phyloP scores from a whole-genome alignment of 2,888 invertebrate genomes.

The Drosophila limbata region DNA sequence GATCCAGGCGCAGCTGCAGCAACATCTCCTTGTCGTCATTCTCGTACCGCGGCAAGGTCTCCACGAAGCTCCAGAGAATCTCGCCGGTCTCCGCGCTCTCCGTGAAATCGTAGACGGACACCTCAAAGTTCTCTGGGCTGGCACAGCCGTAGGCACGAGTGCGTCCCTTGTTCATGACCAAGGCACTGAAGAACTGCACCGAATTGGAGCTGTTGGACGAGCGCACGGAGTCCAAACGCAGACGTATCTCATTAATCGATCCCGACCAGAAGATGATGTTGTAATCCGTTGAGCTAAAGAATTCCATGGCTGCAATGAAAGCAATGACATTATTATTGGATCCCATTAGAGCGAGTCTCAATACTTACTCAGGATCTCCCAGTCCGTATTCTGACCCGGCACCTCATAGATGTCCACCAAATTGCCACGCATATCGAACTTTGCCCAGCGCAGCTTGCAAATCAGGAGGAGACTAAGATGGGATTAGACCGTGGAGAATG shows the following conservation, averaged over 20 bases:
- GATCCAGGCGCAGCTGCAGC: constrained; percentile 93
- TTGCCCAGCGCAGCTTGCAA: constrained; percentile 91
- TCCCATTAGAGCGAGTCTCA: no score
- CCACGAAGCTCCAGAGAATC: constrained; percentile 87
- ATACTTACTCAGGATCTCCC: constrained; percentile 91
- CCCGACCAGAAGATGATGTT: constrained; percentile 93
- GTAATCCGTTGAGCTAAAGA: constrained; percentile 89
- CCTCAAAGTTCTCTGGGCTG: constrained; percentile 88
- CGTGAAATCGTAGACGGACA: constrained; percentile 80
- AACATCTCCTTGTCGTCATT: constrained; percentile 91
- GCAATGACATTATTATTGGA: neutral
- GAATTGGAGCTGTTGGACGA: constrained; percentile 63
- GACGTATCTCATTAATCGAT: constrained; percentile 90
- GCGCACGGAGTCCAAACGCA: constrained; percentile 89
- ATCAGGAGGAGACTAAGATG: constrained; percentile 89
- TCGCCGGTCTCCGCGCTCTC: constrained; percentile 63
- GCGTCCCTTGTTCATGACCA: constrained; percentile 89
- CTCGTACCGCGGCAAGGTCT: constrained; percentile 88
- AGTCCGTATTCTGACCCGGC: constrained; percentile 87
- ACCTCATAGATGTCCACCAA: constrained; percentile 87
- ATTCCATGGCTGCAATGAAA: constrained; percentile 88
- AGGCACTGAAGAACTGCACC: constrained; percentile 86
- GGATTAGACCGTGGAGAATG: neutral
- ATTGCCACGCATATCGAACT: constrained; percentile 92
- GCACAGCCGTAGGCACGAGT: constrained; percentile 90